Evolutionary conservation across 1,140 invertebrate species (phyloP), one percentile per base, ranked within the genome.

Genomic region (Hyles vespertilio): DNA sequence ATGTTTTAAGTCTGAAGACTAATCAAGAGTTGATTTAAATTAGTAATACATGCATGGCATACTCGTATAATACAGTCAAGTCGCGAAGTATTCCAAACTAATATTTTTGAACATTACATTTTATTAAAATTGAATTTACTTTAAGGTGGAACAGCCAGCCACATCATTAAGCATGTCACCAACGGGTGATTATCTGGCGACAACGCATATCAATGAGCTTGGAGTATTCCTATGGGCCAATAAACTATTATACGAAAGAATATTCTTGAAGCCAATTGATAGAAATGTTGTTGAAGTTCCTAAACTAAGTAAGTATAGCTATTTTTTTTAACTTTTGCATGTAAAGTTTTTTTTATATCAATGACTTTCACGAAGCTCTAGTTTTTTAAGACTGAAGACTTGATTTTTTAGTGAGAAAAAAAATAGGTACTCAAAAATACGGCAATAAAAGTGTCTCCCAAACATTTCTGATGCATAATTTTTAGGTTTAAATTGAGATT

Each of bases 221-320:
- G 98, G 98, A 0, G 92, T 99, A 43, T 98, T 96, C 77, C 87
- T 99, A 7, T 99, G 98, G 98, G 93, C 94, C 0, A 99, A 99
- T 87, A 94, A 93, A 65, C 94, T 95, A 0, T 79, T 99, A 0
- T 99, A 96, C 74, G 90, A 93, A 33, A 93, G 95, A 72, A 89
- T 98, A 3, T 93, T 94, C 22, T 85, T 99, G 3, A 93, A 92
- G 73, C 93, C 96, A 0, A 90, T 99, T 12, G 91, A 92, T 71
- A 89, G 87, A 10, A 67, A 70, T 7, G 73, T 81, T 43, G 55
- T 84, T 32, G 60, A 69, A 50, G 67, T 89, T 51, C 87, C 88
- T 5, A 84, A 70, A 70, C 64, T 90, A 49, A 81, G 89, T 90
- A 73, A 81, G 79, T 83, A 44, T 53, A 56, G 22, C 22, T 22